These are phyloP conservation scores for Pammene fasciana DNA, from an alignment of 2,888 invertebrate genomes.

Conservation along the genomic window DNA sequence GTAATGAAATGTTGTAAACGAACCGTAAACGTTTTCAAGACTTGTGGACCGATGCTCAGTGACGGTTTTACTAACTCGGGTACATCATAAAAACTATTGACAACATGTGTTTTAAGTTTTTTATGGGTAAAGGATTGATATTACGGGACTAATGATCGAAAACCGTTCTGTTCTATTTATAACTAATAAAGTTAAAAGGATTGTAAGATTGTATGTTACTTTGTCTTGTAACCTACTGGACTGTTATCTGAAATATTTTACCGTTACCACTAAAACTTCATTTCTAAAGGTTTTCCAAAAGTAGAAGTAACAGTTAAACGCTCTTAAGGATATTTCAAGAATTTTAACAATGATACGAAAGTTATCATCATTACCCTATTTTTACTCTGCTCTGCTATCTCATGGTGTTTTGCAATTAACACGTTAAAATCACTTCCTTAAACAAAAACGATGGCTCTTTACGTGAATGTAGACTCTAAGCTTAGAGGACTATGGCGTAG, in stretches of 20 bases:
- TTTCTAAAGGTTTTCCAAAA: not conserved
- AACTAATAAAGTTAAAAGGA: conserved; percentile 6
- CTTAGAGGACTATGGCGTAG: not conserved
- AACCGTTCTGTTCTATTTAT: conserved; percentile 9
- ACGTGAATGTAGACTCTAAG: not conserved
- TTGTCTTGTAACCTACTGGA: not conserved
- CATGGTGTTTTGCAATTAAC: conserved; percentile 19
- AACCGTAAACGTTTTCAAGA: conserved; percentile 5
- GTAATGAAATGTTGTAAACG: conserved; percentile 22
- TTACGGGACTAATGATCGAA: not conserved
- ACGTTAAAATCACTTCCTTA: conserved; percentile 10
- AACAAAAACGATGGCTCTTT: not conserved
- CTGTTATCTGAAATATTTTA: conserved; percentile 4
- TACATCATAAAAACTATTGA: conserved; percentile 2
- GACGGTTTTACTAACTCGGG: not conserved
- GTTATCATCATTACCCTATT: conserved; percentile 21
- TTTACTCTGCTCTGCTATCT: not conserved
- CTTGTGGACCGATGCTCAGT: not conserved
- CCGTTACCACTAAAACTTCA: not conserved
- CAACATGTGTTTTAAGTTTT: conserved; percentile 25
- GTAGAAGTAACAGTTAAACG: not conserved
- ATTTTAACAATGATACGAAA: conserved; percentile 3
- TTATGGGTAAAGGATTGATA: not conserved
- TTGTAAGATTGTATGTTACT: not conserved
- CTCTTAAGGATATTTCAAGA: conserved; percentile 1